Evolutionary conservation across 2,113 vertebrate genomes (phyloP).

Genomic region (Oreotrochilus melanogaster): DNA sequence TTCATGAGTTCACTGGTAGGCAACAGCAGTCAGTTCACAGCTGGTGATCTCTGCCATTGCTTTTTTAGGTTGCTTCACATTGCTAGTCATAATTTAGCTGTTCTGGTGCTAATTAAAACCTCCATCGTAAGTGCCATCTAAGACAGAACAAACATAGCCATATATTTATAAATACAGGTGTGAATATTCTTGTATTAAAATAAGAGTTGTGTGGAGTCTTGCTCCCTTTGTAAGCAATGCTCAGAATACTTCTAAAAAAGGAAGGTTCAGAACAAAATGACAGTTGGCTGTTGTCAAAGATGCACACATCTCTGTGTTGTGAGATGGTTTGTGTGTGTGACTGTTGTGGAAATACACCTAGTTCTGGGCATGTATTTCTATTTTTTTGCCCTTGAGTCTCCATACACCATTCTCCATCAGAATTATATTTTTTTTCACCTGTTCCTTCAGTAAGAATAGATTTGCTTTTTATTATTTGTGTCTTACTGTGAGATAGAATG

Average conservation of each 20-base stretch:
- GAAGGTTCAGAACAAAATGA: neutral
- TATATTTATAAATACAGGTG: neutral
- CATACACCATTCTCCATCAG: neutral
- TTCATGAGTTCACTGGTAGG: conserved; percentile 60
- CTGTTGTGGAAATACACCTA: neutral
- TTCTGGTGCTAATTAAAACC: neutral
- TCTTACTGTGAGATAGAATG: neutral
- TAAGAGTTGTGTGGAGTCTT: neutral
- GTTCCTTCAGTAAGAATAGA: neutral
- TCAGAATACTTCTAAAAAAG: neutral
- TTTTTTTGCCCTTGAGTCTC: neutral
- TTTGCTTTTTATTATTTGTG: neutral
- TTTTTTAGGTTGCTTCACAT: neutral
- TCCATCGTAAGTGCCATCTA: neutral
- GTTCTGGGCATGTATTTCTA: neutral
- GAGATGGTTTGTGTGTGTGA: neutral
- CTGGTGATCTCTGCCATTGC: neutral
- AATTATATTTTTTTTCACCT: neutral
- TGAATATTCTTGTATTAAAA: neutral
- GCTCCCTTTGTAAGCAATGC: neutral
- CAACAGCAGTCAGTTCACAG: neutral
- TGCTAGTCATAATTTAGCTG: neutral
- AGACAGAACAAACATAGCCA: neutral
- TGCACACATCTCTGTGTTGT: neutral
- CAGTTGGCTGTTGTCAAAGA: neutral